Base-by-base conservation (phyloP, 1,140 invertebrate species). In the Drosophila mayri region DNA sequence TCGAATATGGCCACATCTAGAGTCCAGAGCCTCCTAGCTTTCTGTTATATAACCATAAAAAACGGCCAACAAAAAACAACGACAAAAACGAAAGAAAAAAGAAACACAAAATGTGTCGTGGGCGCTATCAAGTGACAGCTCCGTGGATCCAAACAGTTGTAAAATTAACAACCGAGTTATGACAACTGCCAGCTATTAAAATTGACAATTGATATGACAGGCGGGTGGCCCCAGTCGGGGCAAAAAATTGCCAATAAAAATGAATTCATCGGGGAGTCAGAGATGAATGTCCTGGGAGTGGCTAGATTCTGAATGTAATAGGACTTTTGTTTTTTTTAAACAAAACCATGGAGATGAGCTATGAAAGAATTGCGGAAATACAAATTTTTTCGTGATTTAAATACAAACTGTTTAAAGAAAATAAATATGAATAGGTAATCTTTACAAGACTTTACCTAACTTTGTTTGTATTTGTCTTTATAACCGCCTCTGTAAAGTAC, bases 141-240 rank as follows among this genome's bases (percentile, higher is more conserved):
- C 44, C 40, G 28, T 41, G 58, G 57, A 62, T 61, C 47, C 52
- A 37, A 61, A 66, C 61, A 66, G 64, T 67, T 77, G 72, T 71
- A 59, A 70, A 84, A 79, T 85, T 63, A 77, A 83, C 81, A 65
- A 71, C 60, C 75, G 68, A 78, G 82, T 87, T 86, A 87, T 86
- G 82, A 86, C 83, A 86, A 90, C 74, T 90, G 81, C 50, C 77
- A 62, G 68, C 85, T 90, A 90, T 88, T 90, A 84, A 84, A 88
- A 88, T 76, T 84, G 76, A 71, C 84, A 87, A 83, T 83, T 82
- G 82, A 86, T 87, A 67, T 62, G 83, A 79, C 65, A 79, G 54
- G 37, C 64, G 65, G 35, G 25, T 37, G 37, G 44, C n/a, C 28
- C 43, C 46, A 6, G 30, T 12, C 40, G 43, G 43, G 41, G 61